Evolutionary conservation across 2,113 vertebrate genomes (phyloP), one percentile per base, ranked within the genome.

Genomic region (Cettia cetti): DNA sequence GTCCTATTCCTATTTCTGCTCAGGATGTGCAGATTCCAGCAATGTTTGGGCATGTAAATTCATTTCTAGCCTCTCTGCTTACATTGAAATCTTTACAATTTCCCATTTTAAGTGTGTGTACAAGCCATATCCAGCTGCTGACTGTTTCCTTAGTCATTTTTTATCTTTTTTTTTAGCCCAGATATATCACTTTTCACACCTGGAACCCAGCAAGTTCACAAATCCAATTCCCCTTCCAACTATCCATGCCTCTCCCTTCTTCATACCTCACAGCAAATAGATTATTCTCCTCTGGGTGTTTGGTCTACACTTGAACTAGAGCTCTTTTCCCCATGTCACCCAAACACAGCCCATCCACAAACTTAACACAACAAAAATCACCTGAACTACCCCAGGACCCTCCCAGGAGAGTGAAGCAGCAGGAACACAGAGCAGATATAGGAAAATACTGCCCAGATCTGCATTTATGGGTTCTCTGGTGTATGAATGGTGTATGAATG

Each of bases 401-500:
- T 33, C 4, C n/a, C 45, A 57, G 59, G 8, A 91, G 8, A 52
- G 15, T 10, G 16, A 83, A 86, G 42, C 31, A 93, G 31, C 26
- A 70, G 30, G 26, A 71, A 11, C 15, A 49, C 19, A 52, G 16
- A 11, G n/a, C 31, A 70, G 45, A 42, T 23, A 30, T 20, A 80
- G 24, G 50, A 81, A 89, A 89, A 74, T 40, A 7, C 31, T 65
- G n/a, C 40, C 78, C 42, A 65, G 40, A 70, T 19, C 27, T 45
- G 8, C 30, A 22, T 76, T 77, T 26, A 9, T 40, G 16, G 11
- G 22, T 16, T 69, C 53, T 59, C 18, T 72, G 18, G 6, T 4
- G 1, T 30, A 37, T 10, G 10, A 75, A 45, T 2, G 20, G 6
- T 4, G 1, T 30, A 37, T 10, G 10, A 75, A 45, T 2, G 20